Evolutionary conservation across 2,797 vertebrate species (phyloP).

Genomic region (Pteronotus mesoamericanus): DNA sequence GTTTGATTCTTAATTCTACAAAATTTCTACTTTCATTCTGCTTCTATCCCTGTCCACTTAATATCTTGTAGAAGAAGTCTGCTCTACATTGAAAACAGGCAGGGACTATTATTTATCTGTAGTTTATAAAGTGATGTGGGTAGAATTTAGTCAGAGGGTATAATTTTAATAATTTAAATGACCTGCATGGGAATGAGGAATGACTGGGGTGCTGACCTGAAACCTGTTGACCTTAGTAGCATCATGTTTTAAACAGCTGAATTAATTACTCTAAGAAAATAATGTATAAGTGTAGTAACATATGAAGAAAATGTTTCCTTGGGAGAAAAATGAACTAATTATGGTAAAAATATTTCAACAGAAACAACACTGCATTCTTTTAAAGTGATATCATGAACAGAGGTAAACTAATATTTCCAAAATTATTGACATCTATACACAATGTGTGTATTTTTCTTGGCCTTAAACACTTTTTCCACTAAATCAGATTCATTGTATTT

Average conservation of each 20-base stretch:
- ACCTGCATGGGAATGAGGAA: neutral
- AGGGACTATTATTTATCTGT: neutral
- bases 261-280: conserved; percentile 48
- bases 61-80: neutral
- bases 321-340: conserved; percentile 48
- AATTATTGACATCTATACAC: conserved; percentile 59
- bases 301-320: conserved; percentile 43
- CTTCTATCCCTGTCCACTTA: neutral
- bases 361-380: conserved; percentile 47
- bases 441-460: conserved; percentile 65
- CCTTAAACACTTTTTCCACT: conserved; percentile 45
- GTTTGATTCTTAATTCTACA: conserved; percentile 3
- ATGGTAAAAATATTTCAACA: conserved; percentile 50
- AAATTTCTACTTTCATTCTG: neutral
- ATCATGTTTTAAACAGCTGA: conserved; percentile 8
- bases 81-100: neutral
- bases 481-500: conserved; percentile 57
- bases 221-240: neutral
- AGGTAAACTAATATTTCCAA: conserved; percentile 61
- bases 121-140: neutral
- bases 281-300: neutral
- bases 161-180: neutral
- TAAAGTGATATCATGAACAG: conserved; percentile 47
- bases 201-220: neutral
- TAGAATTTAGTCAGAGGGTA: neutral